Conservation (phyloP, 1,140 invertebrate genomes). For the Saxidomus purpurata region DNA sequence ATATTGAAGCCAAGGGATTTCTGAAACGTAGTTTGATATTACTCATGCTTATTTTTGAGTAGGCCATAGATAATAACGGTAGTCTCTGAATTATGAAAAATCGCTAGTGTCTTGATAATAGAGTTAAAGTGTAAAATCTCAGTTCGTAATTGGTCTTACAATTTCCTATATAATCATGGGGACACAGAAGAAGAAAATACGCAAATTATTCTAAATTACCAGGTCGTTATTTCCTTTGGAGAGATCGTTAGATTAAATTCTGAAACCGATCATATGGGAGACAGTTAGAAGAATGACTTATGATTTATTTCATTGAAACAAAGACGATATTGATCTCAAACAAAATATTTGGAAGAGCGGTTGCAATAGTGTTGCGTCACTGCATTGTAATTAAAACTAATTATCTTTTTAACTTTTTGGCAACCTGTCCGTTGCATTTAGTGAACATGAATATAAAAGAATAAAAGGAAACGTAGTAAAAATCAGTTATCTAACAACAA, state of each 20-base stretch:
- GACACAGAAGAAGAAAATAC: constrained; percentile 48
- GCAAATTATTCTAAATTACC: constrained; percentile 67
- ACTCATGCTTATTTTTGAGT: neutral
- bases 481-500: no score
- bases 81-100: constrained; percentile 58
- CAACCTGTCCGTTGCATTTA: neutral
- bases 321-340: constrained; percentile 48
- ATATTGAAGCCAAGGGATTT: neutral
- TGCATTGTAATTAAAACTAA: constrained; percentile 28
- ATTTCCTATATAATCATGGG: constrained; percentile 57
- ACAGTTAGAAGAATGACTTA: constrained; percentile 57
- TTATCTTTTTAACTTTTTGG: constrained; percentile 14
- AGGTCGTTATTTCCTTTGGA: constrained; percentile 48
- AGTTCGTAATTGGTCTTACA: constrained; percentile 40
- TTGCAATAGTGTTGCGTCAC: constrained; percentile 43
- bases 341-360: neutral
- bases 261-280: constrained; percentile 34
- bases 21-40: neutral
- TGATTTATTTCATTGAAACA: constrained; percentile 64
- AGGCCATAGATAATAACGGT: neutral
- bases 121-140: constrained; percentile 61
- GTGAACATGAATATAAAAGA: neutral
- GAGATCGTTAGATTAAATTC: constrained; percentile 65
- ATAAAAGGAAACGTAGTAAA: no score
- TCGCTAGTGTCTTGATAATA: constrained; percentile 54